Base-by-base conservation (phyloP, 2,113 vertebrate genomes). In the Sakesphorus luctuosus region DNA sequence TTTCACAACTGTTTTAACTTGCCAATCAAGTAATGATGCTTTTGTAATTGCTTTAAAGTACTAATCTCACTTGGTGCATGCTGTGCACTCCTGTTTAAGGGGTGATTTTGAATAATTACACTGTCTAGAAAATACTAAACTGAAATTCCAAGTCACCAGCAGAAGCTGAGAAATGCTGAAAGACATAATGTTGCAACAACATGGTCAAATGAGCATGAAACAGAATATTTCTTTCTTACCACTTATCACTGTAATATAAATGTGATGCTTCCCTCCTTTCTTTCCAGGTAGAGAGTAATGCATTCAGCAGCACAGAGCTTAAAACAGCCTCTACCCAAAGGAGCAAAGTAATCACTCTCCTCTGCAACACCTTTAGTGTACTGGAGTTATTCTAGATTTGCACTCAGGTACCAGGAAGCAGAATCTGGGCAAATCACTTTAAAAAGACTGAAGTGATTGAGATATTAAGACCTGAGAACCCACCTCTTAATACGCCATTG, bases 401-500 rank as follows among this genome's bases (percentile, higher is more conserved):
- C 35, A 69, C 56, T 63, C 52, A 80, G 44, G 66, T 68, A 92
- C 25, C 71, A 83, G 33, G 53, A 90, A 67, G 62, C 81, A 94
- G 81, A 96, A 94, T 89, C 19, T 86, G 46, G 10, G 28, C 71
- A 91, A 91, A 92, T 89, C 43, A 90, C 81, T 90, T 95, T 38
- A 49, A 56, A 96, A 97, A 77, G 74, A 75, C 69, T 90, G 62
- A 95, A 95, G 36, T 89, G 61, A 63, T 95, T 84, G 69, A 89
- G 58, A 93, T 93, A 93, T 31, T 96, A 96, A 93, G 76, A 94
- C 76, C 87, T 80, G 82, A 92, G 84, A 97, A 75, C 50, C 73
- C 65, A 94, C 61, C 68, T 86, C 96, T 88, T 97, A 97, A 97
- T 97, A 95, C 24, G 4, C 89, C 90, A 94, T 97, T 97, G 94